Evolutionary conservation across 2,113 vertebrate species (phyloP), one percentile per base, ranked within the genome.

Genomic region (Colistium nudipinnis): DNA sequence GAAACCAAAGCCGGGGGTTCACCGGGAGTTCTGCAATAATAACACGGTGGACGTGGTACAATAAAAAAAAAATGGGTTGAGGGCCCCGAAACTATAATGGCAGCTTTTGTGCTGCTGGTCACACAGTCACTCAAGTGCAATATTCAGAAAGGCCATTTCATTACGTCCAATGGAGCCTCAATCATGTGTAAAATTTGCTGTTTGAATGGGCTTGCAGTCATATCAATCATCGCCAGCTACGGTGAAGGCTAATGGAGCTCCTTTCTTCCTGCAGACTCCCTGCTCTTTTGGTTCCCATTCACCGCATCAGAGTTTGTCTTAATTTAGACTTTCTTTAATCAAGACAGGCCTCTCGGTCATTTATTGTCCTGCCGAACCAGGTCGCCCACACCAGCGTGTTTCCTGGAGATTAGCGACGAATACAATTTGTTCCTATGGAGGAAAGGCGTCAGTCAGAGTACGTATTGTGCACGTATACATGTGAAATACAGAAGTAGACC

Each of bases 131-230:
- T 94, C 91, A 94, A 92, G 95, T 93, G 93, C 91, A 94, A 94
- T 94, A 95, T 95, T 94, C 94, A 96, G 95, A 94, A 96, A 96
- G 93, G 93, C 92, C 92, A 93, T 96, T 97, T 97, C 95, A 96
- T 96, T 97, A 95, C 94, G 93, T 94, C 93, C 95, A 97, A 96
- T 96, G 94, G 95, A 95, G 94, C 94, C 95, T 95, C 95, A 94
- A 97, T 96, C 95, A 96, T 94, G 95, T 96, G 95, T 97, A 95
- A 97, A 96, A 96, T 95, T 93, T 94, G 93, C 94, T 94, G 85
- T 93, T 94, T 96, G 93, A 96, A 96, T 94, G 92, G 94, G 89
- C 80, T 92, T 90, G 90, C 89, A 93, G 92, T 94, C 93, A 92
- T 93, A 95, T 97, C 95, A 94, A 88, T 98, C 96, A 96, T 94